Evolutionary conservation across 2,888 invertebrate species (phyloP).

Genomic region (Tachystola acroxantha): DNA sequence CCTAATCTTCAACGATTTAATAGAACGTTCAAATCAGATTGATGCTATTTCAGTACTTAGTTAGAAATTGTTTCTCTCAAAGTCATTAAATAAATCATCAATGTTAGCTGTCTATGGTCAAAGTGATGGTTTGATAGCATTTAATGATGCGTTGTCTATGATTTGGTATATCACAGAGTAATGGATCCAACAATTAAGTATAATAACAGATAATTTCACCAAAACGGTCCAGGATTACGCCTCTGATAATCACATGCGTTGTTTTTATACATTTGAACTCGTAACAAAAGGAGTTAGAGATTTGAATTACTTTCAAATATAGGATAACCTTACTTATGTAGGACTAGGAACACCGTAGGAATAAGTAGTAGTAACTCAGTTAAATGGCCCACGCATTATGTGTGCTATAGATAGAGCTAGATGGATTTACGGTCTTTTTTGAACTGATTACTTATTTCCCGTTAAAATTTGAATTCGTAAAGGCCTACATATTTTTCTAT

Average conservation of each 20-base stretch:
- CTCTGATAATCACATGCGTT: slow-evolving; percentile 18
- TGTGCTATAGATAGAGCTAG: too few relatives aligned
- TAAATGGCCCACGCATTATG: too few relatives aligned
- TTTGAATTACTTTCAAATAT: too few relatives aligned
- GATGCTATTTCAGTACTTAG: slow-evolving; percentile 16
- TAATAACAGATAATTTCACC: slow-evolving; percentile 52
- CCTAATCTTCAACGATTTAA: too few relatives aligned
- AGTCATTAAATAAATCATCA: slow-evolving; percentile 47
- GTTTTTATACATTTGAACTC: slow-evolving; percentile 15
- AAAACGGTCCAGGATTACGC: slow-evolving; percentile 27
- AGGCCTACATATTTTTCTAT: too few relatives aligned
- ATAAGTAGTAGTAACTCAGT: too few relatives aligned
- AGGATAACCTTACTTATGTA: too few relatives aligned
- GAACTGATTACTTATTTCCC: too few relatives aligned
- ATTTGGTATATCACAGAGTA: slow-evolving; percentile 53
- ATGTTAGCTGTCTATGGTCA: slow-evolving; percentile 37
- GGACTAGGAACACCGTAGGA: too few relatives aligned
- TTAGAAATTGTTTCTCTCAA: slow-evolving; percentile 29
- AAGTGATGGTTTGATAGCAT: slow-evolving; percentile 40
- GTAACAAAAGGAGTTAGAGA: slow-evolving; percentile 1
- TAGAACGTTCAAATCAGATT: slow-evolving; percentile 13
- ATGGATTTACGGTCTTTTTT: too few relatives aligned
- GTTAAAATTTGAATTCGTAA: too few relatives aligned
- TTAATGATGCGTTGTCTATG: slow-evolving; percentile 43
- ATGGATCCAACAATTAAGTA: slow-evolving; percentile 51